These are phyloP conservation scores for Balaenoptera acutorostrata DNA, from an alignment of 2,113 vertebrate species.

Conservation along the genomic window DNA sequence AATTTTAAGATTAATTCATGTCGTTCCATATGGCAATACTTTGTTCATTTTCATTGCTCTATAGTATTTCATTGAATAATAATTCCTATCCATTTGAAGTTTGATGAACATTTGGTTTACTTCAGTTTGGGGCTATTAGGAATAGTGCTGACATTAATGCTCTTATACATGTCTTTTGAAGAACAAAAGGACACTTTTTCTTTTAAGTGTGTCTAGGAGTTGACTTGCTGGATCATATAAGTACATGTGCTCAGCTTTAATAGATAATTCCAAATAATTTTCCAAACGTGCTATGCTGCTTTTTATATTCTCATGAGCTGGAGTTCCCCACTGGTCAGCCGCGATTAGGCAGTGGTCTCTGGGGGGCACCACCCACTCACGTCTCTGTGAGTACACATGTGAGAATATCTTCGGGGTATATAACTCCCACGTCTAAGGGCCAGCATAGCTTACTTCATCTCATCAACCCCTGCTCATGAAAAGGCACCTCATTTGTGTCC, in stretches of 20 bases:
- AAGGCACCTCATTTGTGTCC: not conserved
- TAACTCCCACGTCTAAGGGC: not conserved
- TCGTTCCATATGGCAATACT: not conserved
- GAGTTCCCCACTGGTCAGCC: not conserved
- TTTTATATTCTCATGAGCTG: not conserved
- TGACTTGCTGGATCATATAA: not conserved
- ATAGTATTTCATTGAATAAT: not conserved
- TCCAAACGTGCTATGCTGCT: not conserved
- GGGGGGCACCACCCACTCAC: not conserved
- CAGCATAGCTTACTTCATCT: not conserved
- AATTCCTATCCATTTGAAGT: not conserved
- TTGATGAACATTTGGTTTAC: not conserved
- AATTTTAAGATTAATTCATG: not conserved
- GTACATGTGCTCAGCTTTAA: not conserved
- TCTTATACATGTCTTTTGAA: not conserved
- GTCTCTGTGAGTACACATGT: accelerated
- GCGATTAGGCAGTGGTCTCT: not conserved
- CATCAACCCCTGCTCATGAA: not conserved
- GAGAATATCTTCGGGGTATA: not conserved
- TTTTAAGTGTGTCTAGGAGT: not conserved
- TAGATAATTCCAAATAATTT: not conserved
- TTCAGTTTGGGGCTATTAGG: not conserved
- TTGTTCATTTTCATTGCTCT: not conserved
- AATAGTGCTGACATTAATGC: not conserved
- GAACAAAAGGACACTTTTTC: not conserved